Conservation (phyloP, 92 coral and sea anemone genomes). For the Scolanthus callimorphus region DNA sequence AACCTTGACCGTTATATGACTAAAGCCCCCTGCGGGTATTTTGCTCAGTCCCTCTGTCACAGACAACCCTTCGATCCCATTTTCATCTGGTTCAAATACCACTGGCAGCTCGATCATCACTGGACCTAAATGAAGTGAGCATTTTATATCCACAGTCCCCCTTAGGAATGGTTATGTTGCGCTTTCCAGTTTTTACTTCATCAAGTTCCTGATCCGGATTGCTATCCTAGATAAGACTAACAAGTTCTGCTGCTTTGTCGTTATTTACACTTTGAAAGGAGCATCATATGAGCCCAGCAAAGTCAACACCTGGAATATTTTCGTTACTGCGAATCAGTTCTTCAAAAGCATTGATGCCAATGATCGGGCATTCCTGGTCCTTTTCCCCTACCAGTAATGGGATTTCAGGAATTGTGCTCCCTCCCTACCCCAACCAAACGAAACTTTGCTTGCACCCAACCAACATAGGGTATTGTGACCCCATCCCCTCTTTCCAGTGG, state of each 20-base stretch:
- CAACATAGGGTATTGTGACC: conserved; percentile 36
- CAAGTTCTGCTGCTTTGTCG: not conserved
- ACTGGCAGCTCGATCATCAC: not conserved
- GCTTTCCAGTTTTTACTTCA: not conserved
- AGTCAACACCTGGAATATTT: not conserved
- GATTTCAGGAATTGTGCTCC: conserved; percentile 31
- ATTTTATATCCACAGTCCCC: conserved; percentile 1
- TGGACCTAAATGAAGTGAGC: not conserved
- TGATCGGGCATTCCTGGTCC: conserved; percentile 38
- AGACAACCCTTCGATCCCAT: not conserved
- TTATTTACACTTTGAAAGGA: not conserved
- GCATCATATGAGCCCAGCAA: not conserved
- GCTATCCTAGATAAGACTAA: not conserved
- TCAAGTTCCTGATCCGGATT: not conserved
- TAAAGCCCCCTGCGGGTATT: not conserved
- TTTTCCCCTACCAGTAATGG: conserved; percentile 31
- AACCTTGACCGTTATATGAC: conserved; percentile 16
- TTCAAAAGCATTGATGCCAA: conserved; percentile 51
- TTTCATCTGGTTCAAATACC: conserved; percentile 8
- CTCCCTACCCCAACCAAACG: conserved; percentile 22
- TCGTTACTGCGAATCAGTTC: conserved; percentile 13
- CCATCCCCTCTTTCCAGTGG: conserved; percentile 57
- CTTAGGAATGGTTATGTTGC: conserved; percentile 3
- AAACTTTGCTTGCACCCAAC: conserved; percentile 49
- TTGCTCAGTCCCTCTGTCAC: conserved; percentile 5